A percentile compares a stretch with the other conserved stretches of the same genome.
Evolutionary conservation across 1,140 invertebrate species (phyloP).

Genomic region (Brachionus koreanus): DNA sequence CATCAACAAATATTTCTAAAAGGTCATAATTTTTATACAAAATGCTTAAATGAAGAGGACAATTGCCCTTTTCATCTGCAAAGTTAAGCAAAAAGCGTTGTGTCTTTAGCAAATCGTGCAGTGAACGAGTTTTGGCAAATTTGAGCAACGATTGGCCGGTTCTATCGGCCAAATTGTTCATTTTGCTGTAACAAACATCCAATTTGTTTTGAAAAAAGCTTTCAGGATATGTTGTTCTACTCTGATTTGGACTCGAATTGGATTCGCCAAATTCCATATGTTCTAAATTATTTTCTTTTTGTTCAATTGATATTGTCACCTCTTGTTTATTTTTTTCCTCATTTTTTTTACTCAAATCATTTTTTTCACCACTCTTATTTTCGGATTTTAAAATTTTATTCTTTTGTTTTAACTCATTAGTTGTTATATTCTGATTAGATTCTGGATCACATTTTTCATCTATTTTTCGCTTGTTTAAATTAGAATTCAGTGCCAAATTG

Average conservation of each 20-base stretch:
- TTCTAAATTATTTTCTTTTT: background rate
- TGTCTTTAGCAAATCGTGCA: background rate
- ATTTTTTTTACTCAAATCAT: background rate
- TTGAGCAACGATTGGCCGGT: background rate
- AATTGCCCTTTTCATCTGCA: background rate
- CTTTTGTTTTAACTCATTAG: background rate
- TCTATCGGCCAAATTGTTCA: constrained; percentile 10
- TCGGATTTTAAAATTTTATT: background rate
- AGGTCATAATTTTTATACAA: constrained; percentile 6
- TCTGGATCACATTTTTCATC: background rate
- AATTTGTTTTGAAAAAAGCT: background rate
- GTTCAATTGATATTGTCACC: background rate
- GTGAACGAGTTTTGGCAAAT: background rate
- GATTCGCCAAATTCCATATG: background rate
- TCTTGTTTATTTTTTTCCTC: background rate
- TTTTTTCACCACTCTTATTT: background rate
- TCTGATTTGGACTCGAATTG: background rate
- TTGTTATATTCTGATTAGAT: background rate
- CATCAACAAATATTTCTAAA: background rate
- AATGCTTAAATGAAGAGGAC: background rate
- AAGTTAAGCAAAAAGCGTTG: background rate
- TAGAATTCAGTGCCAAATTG: background rate
- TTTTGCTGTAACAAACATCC: background rate
- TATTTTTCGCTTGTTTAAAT: background rate
- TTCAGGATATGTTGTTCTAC: no score